A percentile compares a stretch with the other conserved stretches of the same genome.
Conservation (phyloP, 2,888 invertebrate genomes). For the Drosophila mercatorum region DNA sequence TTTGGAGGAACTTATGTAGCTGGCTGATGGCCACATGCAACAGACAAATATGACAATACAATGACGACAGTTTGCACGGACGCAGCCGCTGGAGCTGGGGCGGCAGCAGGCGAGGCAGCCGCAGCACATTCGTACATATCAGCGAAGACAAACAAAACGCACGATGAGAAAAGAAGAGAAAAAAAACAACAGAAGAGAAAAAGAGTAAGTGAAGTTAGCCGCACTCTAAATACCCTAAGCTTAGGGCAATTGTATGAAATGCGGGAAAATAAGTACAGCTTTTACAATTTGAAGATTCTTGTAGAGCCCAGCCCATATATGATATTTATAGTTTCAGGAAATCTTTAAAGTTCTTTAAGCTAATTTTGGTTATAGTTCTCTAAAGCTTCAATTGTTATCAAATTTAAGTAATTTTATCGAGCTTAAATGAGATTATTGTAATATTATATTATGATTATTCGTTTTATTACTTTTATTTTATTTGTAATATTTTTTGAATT, state of each 20-base stretch:
- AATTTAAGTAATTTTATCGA: background rate
- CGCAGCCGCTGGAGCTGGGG: conserved; percentile 8
- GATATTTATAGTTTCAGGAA: too few relatives aligned
- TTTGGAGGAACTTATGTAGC: background rate
- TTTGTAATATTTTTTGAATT: too few relatives aligned
- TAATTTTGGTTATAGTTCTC: background rate
- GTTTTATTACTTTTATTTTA: background rate
- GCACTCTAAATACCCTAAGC: background rate
- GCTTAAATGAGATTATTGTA: background rate
- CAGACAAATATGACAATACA: conserved; percentile 65
- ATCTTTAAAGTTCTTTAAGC: background rate
- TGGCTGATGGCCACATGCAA: conserved; percentile 38
- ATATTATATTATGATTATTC: too few relatives aligned
- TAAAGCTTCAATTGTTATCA: background rate
- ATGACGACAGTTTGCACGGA: conserved; percentile 70
- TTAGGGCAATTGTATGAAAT: background rate
- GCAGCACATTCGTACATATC: conserved; percentile 48
- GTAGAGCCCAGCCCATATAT: too few relatives aligned
- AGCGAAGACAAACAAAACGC: conserved; percentile 68
- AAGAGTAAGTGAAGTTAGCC: background rate
- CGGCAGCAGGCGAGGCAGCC: conserved; percentile 2
- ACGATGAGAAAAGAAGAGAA: conserved; percentile 33
- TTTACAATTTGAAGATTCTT: too few relatives aligned
- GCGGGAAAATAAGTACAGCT: too few relatives aligned
- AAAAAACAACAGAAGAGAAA: background rate